These are phyloP conservation scores for Laothoe populi DNA, from an alignment of 2,888 invertebrate species.

Conservation along the genomic window DNA sequence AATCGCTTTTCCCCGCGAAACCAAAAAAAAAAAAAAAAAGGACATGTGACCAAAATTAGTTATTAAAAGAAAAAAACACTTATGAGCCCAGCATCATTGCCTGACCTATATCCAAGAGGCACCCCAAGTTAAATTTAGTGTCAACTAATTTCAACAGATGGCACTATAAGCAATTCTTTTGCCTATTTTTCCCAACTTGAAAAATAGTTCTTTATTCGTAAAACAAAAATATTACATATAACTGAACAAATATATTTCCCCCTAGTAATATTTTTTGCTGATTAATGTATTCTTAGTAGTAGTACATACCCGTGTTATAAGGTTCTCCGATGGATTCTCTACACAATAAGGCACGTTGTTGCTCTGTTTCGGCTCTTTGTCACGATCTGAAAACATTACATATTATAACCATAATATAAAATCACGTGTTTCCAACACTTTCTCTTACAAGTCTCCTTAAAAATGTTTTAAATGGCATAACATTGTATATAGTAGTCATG, in stretches of 20 bases:
- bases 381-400: constrained; percentile 65
- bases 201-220: too few species aligned
- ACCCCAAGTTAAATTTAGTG: not conserved
- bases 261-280: too few species aligned
- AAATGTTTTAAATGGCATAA: not conserved
- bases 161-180: not conserved
- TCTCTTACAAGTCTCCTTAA: too few species aligned
- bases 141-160: not conserved
- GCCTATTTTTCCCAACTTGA: too few species aligned
- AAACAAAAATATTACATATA: constrained; percentile 24
- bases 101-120: too few species aligned
- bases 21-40: too few species aligned
- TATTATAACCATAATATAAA: not conserved
- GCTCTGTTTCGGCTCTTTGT: constrained; percentile 67
- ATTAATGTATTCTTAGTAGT: too few species aligned
- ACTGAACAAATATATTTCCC: too few species aligned
- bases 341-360: constrained; percentile 81
- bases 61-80: too few species aligned
- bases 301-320: constrained; percentile 78
- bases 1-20: too few species aligned
- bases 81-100: too few species aligned
- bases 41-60: too few species aligned
- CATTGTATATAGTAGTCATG: not conserved
- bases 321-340: constrained; percentile 79
- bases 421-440: not conserved